Conservation (phyloP, 2,888 invertebrate genomes). For the Meta bourneti region DNA sequence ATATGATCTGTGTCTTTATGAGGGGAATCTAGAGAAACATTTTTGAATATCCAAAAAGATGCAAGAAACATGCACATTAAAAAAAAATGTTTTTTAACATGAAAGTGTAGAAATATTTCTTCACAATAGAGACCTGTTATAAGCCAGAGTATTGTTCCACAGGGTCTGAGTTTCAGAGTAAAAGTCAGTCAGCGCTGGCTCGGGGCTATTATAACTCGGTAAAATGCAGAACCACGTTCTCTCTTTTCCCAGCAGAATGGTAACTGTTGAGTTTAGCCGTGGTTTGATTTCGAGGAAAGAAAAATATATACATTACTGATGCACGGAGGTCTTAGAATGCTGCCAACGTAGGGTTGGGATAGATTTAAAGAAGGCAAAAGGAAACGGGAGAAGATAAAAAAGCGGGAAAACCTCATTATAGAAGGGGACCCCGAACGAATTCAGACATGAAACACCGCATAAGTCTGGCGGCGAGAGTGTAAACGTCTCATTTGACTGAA, state of each 20-base stretch:
- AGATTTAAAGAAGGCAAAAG: background rate
- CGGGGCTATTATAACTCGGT: slow-evolving; percentile 4
- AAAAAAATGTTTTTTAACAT: background rate
- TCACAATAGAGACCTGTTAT: background rate
- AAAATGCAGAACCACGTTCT: slow-evolving; percentile 21
- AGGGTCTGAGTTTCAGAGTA: background rate
- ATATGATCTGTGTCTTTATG: too few species aligned
- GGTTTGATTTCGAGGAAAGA: background rate
- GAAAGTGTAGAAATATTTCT: background rate
- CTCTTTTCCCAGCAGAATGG: background rate
- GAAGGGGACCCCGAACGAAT: background rate
- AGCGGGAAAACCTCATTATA: background rate
- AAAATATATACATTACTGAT: background rate
- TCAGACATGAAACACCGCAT: background rate
- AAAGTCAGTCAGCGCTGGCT: background rate
- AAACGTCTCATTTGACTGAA: background rate
- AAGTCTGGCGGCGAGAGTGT: background rate
- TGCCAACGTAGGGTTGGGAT: background rate
- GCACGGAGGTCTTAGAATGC: background rate
- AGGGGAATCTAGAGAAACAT: too few species aligned
- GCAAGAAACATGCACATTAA: too few species aligned
- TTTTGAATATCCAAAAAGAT: too few species aligned
- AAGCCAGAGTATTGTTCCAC: background rate
- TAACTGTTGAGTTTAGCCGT: background rate
- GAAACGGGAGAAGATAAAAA: background rate